These are phyloP conservation scores for Mya arenaria DNA, from an alignment of 1,140 invertebrate genomes.

Conservation along the genomic window DNA sequence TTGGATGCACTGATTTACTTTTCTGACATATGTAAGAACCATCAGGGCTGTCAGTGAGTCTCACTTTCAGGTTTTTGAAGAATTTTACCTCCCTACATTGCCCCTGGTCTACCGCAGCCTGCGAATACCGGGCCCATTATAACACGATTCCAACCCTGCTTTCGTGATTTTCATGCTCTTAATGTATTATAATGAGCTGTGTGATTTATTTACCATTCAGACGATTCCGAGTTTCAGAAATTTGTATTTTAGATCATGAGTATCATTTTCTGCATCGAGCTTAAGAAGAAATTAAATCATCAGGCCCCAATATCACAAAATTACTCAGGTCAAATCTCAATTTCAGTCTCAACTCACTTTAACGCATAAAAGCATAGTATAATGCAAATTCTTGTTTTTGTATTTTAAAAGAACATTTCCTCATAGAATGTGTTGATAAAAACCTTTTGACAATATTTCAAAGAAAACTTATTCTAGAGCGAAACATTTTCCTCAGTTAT, in stretches of 20 bases:
- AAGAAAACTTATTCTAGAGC: no score
- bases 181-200: conserved; percentile 50
- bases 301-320: neutral
- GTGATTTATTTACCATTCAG: conserved; percentile 42
- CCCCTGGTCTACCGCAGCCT: conserved; percentile 40
- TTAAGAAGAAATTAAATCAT: neutral
- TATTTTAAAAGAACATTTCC: neutral
- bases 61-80: conserved; percentile 32
- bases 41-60: conserved; percentile 33
- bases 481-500: no score
- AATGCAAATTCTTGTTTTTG: neutral
- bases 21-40: conserved; percentile 44
- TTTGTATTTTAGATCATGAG: neutral
- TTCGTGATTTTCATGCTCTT: conserved; percentile 47
- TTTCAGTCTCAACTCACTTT: no score
- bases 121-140: conserved; percentile 49
- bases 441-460: no score
- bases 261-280: no score
- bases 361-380: no score
- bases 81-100: conserved; percentile 27
- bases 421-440: no score
- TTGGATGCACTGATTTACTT: conserved; percentile 42
- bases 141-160: conserved; percentile 39
- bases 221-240: conserved; percentile 29
- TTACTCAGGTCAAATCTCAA: no score